A percentile compares a stretch with the other conserved stretches of the same genome.
phyloP scores from a whole-genome alignment of 2,113 vertebrate species.

The Cichladusa arquata region DNA sequence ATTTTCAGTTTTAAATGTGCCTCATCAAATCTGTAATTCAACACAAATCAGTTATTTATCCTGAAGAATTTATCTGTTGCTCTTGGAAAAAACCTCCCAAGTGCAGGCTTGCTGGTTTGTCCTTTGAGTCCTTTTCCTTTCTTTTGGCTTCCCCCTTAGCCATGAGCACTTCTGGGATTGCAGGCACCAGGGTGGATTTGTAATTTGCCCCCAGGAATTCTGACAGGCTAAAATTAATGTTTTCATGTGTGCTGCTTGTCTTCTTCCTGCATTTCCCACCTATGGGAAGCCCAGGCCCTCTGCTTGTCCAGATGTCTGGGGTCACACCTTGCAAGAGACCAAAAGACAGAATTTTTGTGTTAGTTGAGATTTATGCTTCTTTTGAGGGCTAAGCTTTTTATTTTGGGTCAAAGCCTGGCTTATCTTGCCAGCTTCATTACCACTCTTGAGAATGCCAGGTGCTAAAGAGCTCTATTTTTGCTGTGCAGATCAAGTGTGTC shows the following conservation, averaged over 20 bases:
- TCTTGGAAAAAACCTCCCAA: not conserved
- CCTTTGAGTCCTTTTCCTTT: not conserved
- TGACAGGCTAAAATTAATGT: not conserved
- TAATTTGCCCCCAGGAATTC: not conserved
- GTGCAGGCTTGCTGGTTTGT: not conserved
- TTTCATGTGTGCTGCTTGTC: not conserved
- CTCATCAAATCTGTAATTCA: not conserved
- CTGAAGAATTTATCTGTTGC: not conserved
- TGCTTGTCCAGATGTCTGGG: not conserved
- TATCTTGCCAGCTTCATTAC: conserved; percentile 50
- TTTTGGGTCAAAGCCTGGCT: conserved; percentile 54
- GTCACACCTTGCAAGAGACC: not conserved
- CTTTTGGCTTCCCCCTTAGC: not conserved
- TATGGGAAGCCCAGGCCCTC: not conserved
- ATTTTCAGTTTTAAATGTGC: not conserved
- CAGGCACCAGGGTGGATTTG: not conserved
- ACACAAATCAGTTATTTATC: not conserved
- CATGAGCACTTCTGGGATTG: not conserved
- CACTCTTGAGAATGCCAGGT: conserved; percentile 54
- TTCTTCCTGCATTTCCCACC: not conserved
- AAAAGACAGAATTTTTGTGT: not conserved
- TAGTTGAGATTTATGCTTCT: not conserved
- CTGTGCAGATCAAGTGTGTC: conserved; percentile 39
- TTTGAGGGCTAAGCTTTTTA: conserved; percentile 1
- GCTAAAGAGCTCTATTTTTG: conserved; percentile 65